Percentiles rank a stretch among this genome's conserved stretches.
Conservation (phyloP, 1,140 invertebrate genomes). For the Neomicropteryx cornuta region DNA sequence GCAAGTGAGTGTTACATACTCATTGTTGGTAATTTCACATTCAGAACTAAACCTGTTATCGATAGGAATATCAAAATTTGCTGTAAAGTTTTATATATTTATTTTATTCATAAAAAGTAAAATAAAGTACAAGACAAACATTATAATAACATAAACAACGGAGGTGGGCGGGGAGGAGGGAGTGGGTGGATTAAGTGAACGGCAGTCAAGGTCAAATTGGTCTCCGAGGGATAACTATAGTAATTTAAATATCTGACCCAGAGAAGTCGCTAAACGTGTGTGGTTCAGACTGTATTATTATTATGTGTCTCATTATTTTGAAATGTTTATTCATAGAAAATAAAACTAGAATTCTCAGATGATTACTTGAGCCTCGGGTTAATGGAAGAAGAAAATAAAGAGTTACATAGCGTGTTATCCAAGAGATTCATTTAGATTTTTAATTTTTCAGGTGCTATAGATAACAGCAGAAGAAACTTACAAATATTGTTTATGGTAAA, state of each 20-base stretch:
- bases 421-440: not conserved
- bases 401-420: not conserved
- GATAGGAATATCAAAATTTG: slow-evolving; percentile 10
- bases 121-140: slow-evolving; percentile 1
- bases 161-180: no score
- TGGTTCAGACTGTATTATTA: no score
- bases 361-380: no score
- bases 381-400: not conserved
- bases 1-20: slow-evolving; percentile 42
- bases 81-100: slow-evolving; percentile 14
- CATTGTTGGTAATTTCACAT: slow-evolving; percentile 8
- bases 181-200: no score
- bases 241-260: no score
- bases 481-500: not conserved
- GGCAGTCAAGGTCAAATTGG: no score
- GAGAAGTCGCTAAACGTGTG: no score
- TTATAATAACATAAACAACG: no score
- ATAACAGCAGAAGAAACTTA: not conserved
- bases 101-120: not conserved
- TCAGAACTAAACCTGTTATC: slow-evolving; percentile 12
- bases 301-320: no score
- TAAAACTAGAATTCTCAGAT: no score
- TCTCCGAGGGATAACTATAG: no score
- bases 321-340: no score
- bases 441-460: not conserved